A percentile compares a stretch with the other conserved stretches of the same genome.
Conservation (phyloP, 2,797 vertebrate genomes). For the Spea hammondii region DNA sequence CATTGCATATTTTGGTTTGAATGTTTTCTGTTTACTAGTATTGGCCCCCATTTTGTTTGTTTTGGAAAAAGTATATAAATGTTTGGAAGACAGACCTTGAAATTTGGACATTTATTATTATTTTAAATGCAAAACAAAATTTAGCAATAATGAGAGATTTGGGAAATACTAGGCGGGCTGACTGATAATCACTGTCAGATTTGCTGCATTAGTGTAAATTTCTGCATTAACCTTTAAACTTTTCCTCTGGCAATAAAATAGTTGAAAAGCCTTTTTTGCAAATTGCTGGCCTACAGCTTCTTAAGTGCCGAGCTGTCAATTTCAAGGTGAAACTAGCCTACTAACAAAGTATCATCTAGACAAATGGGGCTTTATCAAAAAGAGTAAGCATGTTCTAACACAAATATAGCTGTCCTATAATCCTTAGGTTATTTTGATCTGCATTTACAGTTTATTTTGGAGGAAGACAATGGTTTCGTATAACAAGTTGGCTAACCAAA, state of each 20-base stretch:
- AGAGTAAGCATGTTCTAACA: constrained; percentile 28
- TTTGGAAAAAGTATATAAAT: no score
- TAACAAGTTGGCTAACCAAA: no score
- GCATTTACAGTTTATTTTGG: no score
- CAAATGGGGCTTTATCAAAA: constrained; percentile 16
- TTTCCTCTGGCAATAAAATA: constrained; percentile 21
- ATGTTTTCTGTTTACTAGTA: no score
- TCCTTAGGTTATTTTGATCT: no score
- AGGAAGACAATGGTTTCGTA: no score
- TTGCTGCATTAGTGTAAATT: constrained; percentile 23
- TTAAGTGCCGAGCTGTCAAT: constrained; percentile 18
- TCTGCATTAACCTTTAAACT: constrained; percentile 26
- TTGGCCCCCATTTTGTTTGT: no score
- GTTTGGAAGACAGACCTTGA: no score
- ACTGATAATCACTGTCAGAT: constrained; percentile 20
- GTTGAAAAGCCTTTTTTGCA: constrained; percentile 5
- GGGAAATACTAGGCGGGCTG: constrained; percentile 5
- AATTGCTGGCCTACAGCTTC: constrained; percentile 27
- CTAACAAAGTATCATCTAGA: constrained; percentile 13
- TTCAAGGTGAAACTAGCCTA: constrained; percentile 18
- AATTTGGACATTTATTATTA: no score
- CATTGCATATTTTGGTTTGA: no score
- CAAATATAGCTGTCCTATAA: background rate
- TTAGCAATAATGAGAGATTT: no score
- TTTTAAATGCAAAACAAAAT: no score